Conservation (phyloP, 2,113 vertebrate genomes). For the Hemiscyllium ocellatum region DNA sequence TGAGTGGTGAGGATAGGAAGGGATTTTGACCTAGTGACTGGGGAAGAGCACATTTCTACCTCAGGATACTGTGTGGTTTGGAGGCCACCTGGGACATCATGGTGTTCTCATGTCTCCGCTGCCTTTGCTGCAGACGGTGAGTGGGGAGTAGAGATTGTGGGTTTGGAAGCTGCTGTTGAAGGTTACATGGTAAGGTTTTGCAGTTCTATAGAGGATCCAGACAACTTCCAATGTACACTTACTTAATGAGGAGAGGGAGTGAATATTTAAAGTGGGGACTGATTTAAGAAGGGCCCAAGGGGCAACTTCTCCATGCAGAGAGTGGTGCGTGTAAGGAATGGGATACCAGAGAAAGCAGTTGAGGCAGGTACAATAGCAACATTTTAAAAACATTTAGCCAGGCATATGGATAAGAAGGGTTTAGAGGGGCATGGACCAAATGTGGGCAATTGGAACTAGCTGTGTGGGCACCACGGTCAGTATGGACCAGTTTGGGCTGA, state of each 20-base stretch:
- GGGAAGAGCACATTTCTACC: background rate
- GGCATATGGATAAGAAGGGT: no score
- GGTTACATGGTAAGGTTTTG: background rate
- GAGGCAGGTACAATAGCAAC: no score
- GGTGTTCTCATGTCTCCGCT: background rate
- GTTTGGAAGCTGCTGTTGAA: background rate
- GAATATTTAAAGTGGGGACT: no score
- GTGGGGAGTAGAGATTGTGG: background rate
- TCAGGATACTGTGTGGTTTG: background rate
- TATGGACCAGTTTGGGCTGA: no score
- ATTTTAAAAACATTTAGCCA: no score
- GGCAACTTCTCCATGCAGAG: no score
- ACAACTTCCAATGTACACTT: background rate
- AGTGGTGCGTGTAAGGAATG: no score
- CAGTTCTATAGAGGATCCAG: background rate
- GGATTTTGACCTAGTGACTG: background rate
- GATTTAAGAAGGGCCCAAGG: no score
- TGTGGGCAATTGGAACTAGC: no score
- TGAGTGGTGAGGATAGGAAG: background rate
- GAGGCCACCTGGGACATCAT: background rate
- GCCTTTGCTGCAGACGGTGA: background rate
- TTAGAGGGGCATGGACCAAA: no score
- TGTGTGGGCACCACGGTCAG: no score
- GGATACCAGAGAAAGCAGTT: no score
- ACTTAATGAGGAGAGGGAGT: background rate